Evolutionary conservation across 2,888 invertebrate species (phyloP).

Genomic region (Glaucopsyche alexis): DNA sequence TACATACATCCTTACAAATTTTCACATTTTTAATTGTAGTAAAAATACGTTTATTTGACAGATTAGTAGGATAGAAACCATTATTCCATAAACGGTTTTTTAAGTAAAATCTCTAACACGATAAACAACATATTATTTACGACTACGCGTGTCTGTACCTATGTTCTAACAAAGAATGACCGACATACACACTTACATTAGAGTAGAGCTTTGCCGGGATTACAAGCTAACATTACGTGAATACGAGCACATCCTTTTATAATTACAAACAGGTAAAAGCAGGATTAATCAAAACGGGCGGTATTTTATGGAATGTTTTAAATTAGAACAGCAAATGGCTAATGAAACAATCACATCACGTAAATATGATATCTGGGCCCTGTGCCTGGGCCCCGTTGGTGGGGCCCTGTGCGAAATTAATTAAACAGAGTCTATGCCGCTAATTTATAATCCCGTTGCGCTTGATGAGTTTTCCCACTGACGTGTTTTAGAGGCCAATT

Average conservation of each 20-base stretch:
- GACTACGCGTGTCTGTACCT: no score
- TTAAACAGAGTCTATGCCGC: constrained; percentile 19
- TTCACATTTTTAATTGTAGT: no score
- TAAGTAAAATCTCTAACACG: no score
- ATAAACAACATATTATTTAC: no score
- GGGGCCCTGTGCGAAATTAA: constrained; percentile 17
- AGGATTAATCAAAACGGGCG: neutral
- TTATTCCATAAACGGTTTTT: no score
- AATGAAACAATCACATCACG: constrained; percentile 27
- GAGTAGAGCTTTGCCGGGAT: no score
- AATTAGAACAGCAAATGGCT: constrained; percentile 25
- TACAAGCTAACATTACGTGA: no score
- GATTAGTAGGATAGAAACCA: no score
- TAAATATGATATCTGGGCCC: constrained; percentile 25
- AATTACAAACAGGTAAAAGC: constrained; percentile 8
- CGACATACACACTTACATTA: no score
- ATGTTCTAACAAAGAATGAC: no score
- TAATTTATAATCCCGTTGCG: constrained; percentile 23
- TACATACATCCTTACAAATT: no score
- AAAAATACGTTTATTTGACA: no score
- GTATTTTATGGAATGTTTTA: constrained; percentile 13
- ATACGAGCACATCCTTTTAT: neutral
- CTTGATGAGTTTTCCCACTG: constrained; percentile 24
- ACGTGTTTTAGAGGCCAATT: constrained; percentile 10
- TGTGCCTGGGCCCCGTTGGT: neutral